phyloP scores from a whole-genome alignment of 2,113 vertebrate genomes.

The Amblyopsis rosae region DNA sequence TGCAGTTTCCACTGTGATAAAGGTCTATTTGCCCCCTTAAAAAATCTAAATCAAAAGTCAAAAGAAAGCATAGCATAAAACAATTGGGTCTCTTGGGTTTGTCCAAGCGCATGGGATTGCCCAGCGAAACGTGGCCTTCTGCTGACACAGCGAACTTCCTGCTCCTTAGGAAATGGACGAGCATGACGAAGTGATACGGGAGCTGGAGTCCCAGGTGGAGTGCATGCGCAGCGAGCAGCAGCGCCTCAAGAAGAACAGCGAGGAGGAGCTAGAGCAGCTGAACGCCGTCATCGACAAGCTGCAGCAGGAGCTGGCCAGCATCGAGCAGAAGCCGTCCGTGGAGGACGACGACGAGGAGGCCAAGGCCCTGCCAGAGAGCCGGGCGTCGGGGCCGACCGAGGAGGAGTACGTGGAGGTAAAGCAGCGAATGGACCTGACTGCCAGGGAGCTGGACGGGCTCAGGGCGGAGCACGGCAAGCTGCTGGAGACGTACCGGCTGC shows the following conservation, averaged over 20 bases:
- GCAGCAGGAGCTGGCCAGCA: conserved; percentile 87
- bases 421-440: conserved; percentile 73
- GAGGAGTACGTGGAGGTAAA: conserved; percentile 80
- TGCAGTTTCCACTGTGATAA: too few relatives aligned
- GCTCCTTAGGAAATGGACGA: conserved; percentile 79
- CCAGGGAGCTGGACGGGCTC: conserved; percentile 75
- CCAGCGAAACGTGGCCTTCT: neutral
- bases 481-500: conserved; percentile 48
- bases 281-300: conserved; percentile 93
- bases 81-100: conserved; percentile 54
- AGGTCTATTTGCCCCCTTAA: neutral
- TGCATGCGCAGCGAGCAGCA: conserved; percentile 88
- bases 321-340: conserved; percentile 76
- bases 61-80: neutral
- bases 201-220: conserved; percentile 88
- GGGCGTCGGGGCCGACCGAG: conserved; percentile 52
- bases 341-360: conserved; percentile 71
- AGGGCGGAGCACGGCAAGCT: conserved; percentile 68
- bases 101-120: neutral
- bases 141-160: conserved; percentile 11
- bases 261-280: conserved; percentile 90
- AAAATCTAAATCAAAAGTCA: neutral
- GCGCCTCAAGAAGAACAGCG: conserved; percentile 78
- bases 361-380: conserved; percentile 62
- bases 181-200: conserved; percentile 82